These are phyloP conservation scores for Ceramica pisi DNA, from an alignment of 2,888 invertebrate species.

Conservation along the genomic window DNA sequence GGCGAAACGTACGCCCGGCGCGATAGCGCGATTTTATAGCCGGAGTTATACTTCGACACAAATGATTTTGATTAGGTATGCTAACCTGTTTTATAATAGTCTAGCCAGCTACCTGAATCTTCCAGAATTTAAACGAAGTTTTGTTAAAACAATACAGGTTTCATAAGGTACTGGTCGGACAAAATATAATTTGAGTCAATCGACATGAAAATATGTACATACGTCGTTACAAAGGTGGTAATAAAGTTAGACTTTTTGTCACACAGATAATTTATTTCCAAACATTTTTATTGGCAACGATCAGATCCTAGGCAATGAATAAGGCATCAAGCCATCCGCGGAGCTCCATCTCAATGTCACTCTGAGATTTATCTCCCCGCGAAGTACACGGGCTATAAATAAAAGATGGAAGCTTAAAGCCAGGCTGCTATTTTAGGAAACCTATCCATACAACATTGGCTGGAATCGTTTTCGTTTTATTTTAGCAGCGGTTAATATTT, in stretches of 20 bases:
- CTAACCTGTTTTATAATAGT: no score
- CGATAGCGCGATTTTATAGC: no score
- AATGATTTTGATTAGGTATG: no score
- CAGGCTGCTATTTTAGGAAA: slow-evolving; percentile 26
- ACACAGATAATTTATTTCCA: not conserved
- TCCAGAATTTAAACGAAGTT: no score
- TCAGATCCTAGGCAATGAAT: slow-evolving; percentile 34
- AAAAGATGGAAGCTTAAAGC: slow-evolving; percentile 47
- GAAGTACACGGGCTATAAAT: slow-evolving; percentile 32
- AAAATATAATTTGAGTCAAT: no score
- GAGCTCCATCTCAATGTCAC: slow-evolving; percentile 35
- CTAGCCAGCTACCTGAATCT: no score
- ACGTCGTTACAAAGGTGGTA: no score
- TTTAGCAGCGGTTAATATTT: not conserved
- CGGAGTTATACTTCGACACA: no score
- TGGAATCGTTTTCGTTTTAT: slow-evolving; percentile 17
- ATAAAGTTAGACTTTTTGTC: not conserved
- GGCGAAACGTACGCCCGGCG: not conserved
- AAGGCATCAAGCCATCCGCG: slow-evolving; percentile 24
- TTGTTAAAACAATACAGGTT: no score
- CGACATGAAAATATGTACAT: no score
- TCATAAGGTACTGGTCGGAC: no score
- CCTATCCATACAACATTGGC: slow-evolving; percentile 17
- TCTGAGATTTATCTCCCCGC: slow-evolving; percentile 36
- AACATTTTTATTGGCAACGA: slow-evolving; percentile 30